These are phyloP conservation scores for Atta cephalotes DNA, from an alignment of 1,140 invertebrate species.

Conservation along the genomic window DNA sequence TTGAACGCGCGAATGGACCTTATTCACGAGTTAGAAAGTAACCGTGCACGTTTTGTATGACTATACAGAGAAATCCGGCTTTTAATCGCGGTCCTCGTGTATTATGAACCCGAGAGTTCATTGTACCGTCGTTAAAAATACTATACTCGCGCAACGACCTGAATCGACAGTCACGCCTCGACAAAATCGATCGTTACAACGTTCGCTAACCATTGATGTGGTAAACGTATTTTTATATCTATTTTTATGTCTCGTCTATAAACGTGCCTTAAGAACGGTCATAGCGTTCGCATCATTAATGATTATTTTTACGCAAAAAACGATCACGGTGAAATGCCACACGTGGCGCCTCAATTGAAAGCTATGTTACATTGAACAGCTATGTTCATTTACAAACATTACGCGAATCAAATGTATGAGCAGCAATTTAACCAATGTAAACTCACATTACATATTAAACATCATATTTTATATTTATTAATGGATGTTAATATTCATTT, in stretches of 20 bases:
- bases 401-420: background rate
- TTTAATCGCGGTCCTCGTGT: constrained; percentile 29
- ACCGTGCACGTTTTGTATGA: constrained; percentile 15
- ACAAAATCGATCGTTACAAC: constrained; percentile 38
- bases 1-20: constrained; percentile 5
- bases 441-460: constrained; percentile 1
- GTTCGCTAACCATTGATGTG: constrained; percentile 53
- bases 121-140: constrained; percentile 61
- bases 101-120: constrained; percentile 46
- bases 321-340: constrained; percentile 8
- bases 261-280: background rate
- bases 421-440: constrained; percentile 2
- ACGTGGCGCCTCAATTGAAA: constrained; percentile 11
- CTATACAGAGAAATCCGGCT: background rate
- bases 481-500: constrained; percentile 9
- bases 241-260: constrained; percentile 36
- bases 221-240: constrained; percentile 52
- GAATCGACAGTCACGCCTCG: constrained; percentile 45
- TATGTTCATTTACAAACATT: background rate
- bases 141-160: constrained; percentile 52
- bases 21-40: constrained; percentile 35
- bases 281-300: background rate
- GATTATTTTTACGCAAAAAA: constrained; percentile 3
- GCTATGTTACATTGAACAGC: background rate
- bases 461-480: constrained; percentile 35